Percentiles rank a stretch among this genome's conserved stretches.
Conservation (phyloP, 2,888 invertebrate species). For the Drosophila recens region DNA sequence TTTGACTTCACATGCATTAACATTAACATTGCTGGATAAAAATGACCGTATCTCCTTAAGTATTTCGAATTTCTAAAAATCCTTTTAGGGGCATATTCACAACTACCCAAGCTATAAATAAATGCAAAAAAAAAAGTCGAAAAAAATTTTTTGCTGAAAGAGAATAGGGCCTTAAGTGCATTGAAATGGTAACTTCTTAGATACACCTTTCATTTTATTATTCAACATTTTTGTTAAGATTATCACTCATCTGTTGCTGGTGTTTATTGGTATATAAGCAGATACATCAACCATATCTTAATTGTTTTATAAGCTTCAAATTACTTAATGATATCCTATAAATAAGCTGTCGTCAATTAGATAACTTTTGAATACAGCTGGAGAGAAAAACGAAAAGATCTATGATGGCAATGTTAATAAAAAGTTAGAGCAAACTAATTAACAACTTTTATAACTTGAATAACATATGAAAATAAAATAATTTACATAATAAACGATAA, state of each 20-base stretch:
- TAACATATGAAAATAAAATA: too few relatives aligned
- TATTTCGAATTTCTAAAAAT: too few relatives aligned
- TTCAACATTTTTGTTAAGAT: not conserved
- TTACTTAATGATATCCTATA: not conserved
- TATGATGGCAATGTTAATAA: not conserved
- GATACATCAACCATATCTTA: not conserved
- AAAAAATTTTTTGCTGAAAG: too few relatives aligned
- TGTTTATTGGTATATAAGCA: not conserved
- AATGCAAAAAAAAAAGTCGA: too few relatives aligned
- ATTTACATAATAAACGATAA: not conserved
- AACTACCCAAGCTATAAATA: too few relatives aligned
- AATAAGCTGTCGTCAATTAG: not conserved
- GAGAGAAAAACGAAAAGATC: not conserved
- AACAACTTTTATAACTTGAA: not conserved
- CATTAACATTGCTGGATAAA: too few relatives aligned
- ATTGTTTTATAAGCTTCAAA: not conserved
- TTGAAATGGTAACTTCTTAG: not conserved
- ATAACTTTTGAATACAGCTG: not conserved
- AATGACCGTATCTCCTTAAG: too few relatives aligned
- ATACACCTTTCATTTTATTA: not conserved
- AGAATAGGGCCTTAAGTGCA: too few relatives aligned
- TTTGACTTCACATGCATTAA: too few relatives aligned
- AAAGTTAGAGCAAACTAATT: not conserved
- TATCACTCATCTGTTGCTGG: not conserved
- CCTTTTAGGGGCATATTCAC: too few relatives aligned